These are phyloP conservation scores for Bagarius yarrelli DNA, from an alignment of 2,113 vertebrate species.

Conservation along the genomic window DNA sequence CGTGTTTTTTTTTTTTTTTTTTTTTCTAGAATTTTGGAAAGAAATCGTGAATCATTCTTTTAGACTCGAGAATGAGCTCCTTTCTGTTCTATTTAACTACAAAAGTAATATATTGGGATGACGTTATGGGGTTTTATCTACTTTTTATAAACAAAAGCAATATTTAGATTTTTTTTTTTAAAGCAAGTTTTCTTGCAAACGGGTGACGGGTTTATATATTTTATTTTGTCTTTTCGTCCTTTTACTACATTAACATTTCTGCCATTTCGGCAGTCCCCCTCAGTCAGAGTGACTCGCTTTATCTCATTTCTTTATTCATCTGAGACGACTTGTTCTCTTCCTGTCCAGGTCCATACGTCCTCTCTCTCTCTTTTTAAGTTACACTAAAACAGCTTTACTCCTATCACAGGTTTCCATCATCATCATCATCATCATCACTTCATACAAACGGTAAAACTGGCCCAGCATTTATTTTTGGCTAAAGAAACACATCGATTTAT, in stretches of 20 bases:
- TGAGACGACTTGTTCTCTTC: no score
- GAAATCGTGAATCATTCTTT: neutral
- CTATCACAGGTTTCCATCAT: neutral
- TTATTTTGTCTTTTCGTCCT: neutral
- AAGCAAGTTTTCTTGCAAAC: neutral
- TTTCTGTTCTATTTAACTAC: slow-evolving; percentile 66
- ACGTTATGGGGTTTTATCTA: slow-evolving; percentile 50
- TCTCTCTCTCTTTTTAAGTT: no score
- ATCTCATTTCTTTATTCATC: no score
- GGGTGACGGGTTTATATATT: neutral
- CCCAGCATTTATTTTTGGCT: neutral
- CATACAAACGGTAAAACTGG: neutral
- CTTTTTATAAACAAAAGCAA: slow-evolving; percentile 50
- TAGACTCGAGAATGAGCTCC: slow-evolving; percentile 56
- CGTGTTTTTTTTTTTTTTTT: slow-evolving; percentile 29
- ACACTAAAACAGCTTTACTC: neutral
- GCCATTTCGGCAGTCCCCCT: no score
- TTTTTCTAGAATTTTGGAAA: slow-evolving; percentile 6
- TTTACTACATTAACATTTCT: no score
- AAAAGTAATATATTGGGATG: slow-evolving; percentile 75
- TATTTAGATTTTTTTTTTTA: neutral
- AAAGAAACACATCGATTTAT: neutral
- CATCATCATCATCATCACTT: neutral
- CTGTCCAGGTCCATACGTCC: no score
- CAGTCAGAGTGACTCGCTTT: no score